phyloP scores from a whole-genome alignment of 2,888 invertebrate genomes.

The Drosophila neutralis region DNA sequence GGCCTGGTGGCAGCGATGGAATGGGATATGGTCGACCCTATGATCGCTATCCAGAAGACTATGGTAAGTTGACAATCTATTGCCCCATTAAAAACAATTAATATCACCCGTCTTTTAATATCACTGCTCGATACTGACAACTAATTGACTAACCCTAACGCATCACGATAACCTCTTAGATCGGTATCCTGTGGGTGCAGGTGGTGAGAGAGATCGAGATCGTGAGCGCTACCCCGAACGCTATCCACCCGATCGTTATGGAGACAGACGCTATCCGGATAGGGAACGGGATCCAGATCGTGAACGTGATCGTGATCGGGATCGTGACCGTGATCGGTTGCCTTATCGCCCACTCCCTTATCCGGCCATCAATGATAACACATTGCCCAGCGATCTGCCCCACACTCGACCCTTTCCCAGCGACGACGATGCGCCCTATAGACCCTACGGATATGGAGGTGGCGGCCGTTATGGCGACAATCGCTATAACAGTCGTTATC shows the following conservation, averaged over 20 bases:
- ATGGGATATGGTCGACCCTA: constrained; percentile 80
- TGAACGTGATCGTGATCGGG: constrained; percentile 53
- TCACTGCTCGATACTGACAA: constrained; percentile 66
- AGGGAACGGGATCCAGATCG: constrained; percentile 68
- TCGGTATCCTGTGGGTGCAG: constrained; percentile 79
- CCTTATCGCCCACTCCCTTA: constrained; percentile 81
- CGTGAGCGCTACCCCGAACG: constrained; percentile 68
- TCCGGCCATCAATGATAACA: constrained; percentile 80
- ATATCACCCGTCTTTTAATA: constrained; percentile 44
- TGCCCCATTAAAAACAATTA: constrained; percentile 31
- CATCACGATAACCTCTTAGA: constrained; percentile 58
- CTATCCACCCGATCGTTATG: constrained; percentile 64
- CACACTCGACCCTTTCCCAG: constrained; percentile 82
- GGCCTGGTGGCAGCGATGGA: constrained; percentile 62
- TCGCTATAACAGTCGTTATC: constrained; percentile 76
- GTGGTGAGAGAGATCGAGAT: constrained; percentile 80
- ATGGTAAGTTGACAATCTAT: constrained; percentile 55
- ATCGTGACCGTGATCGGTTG: constrained; percentile 53
- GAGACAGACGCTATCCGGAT: constrained; percentile 74
- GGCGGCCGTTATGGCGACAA: constrained; percentile 80
- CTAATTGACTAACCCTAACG: constrained; percentile 79
- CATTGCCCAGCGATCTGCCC: constrained; percentile 83
- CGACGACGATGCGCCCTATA: constrained; percentile 78
- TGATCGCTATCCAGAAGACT: constrained; percentile 82
- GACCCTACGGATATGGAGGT: constrained; percentile 77